Base-by-base conservation (phyloP, 2,797 vertebrate species). In the Microhierax caerulescens region DNA sequence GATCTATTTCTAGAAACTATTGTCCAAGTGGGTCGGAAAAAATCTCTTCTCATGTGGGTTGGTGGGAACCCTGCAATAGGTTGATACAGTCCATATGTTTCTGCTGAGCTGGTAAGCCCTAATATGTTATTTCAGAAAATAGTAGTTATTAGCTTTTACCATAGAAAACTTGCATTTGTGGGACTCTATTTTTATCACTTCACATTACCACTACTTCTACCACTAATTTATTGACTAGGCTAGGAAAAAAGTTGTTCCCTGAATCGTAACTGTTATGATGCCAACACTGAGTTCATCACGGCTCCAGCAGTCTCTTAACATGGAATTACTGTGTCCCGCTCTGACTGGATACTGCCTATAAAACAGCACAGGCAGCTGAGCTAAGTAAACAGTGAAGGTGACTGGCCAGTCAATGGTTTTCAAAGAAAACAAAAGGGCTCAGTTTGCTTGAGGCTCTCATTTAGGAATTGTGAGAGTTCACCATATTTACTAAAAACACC, bases 161-260 rank as follows among this genome's bases (percentile, higher is more conserved):
- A 68, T 9, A 17, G 89, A 88, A 95, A 95, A 91, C 56, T 83
- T 68, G 74, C 23, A 2, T 89, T 89, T 85, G 64, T 61, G 61
- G 51, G 21, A 65, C 43, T 95, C 81, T 94, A 77, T 91, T 96
- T 97, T 94, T 96, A 87, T 39, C 47, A 50, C 74, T 87, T 68
- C 13, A 4, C 18, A 32, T 86, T 87, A 82, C 88, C 81, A 68
- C 72, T 60, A 32, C 74, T 90, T 85, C 75, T 94, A 30, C 67
- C 86, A 11, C 67, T 85, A 60, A 87, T 94, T 94, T 92, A 93
- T 95, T 87, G 84, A 37, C 78, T 41, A 65, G 81, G 48, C 47
- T 45, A n/a, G 41, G 43, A 83, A 91, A 92, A 94, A 70, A 30
- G 67, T 34, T 59, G 32, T 81, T 91, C 54, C 63, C 36, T 89